A percentile compares a stretch with the other conserved stretches of the same genome.
phyloP scores from a whole-genome alignment of 2,888 invertebrate genomes.

The Pogonocherus hispidulus region DNA sequence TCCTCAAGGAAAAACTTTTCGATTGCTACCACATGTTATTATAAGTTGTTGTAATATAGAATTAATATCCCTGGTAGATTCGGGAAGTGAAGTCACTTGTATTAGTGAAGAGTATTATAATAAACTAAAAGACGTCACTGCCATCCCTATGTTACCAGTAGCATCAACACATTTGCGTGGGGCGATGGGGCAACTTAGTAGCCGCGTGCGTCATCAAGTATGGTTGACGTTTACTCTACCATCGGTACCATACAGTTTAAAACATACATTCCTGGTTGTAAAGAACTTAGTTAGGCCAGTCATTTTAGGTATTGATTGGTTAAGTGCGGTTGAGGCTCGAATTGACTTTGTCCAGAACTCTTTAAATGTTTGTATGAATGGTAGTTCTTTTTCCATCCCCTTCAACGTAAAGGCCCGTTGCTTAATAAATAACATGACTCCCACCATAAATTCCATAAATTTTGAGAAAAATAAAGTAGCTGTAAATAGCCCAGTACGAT shows the following conservation, averaged over 20 bases:
- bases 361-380: background rate
- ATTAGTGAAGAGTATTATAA: background rate
- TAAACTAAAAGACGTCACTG: background rate
- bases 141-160: background rate
- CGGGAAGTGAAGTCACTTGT: too few species aligned
- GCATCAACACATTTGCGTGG: background rate
- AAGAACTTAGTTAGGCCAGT: background rate
- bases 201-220: background rate
- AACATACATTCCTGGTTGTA: background rate
- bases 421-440: background rate
- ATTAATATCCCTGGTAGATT: too few species aligned
- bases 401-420: background rate
- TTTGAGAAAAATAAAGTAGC: background rate
- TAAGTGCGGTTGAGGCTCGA: background rate
- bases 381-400: background rate
- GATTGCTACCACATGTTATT: too few species aligned
- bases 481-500: too few species aligned
- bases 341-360: background rate
- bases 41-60: too few species aligned
- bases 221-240: background rate
- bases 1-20: too few species aligned
- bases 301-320: slow-evolving; percentile 3
- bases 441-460: too few species aligned
- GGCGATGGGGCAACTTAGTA: background rate
- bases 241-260: background rate